Conservation (phyloP, 2,888 invertebrate genomes). For the Drosophila prolongata region DNA sequence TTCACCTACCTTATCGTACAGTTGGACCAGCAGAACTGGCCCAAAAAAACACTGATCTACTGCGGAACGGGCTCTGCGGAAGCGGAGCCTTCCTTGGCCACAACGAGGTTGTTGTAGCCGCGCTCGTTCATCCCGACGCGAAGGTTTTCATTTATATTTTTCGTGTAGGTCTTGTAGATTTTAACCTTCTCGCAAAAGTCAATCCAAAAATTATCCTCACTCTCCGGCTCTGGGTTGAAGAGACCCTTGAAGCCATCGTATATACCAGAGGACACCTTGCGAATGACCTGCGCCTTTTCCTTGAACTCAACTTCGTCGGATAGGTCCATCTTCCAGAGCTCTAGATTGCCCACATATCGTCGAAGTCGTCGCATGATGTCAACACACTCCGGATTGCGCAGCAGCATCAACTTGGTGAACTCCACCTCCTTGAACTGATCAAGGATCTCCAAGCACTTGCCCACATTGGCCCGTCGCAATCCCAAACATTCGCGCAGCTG, state of each 20-base stretch:
- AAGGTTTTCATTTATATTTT: conserved; percentile 85
- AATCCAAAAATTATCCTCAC: conserved; percentile 89
- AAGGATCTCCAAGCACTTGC: conserved; percentile 89
- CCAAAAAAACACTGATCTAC: conserved; percentile 16
- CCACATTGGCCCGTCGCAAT: conserved; percentile 87
- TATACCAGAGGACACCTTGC: conserved; percentile 88
- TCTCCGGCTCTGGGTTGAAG: conserved; percentile 86
- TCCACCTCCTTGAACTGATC: conserved; percentile 86
- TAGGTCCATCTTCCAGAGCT: conserved; percentile 88
- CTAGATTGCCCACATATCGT: conserved; percentile 91
- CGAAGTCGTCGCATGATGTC: conserved; percentile 91
- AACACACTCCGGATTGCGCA: conserved; percentile 92
- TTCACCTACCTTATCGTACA: conserved; percentile 15
- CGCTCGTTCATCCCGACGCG: conserved; percentile 79
- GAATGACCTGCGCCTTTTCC: conserved; percentile 88
- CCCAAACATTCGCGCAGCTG: conserved; percentile 83
- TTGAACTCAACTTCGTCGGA: conserved; percentile 88
- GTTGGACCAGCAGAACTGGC: neutral
- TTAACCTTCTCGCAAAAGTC: conserved; percentile 89
- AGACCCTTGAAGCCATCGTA: conserved; percentile 85
- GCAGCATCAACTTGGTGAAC: conserved; percentile 89
- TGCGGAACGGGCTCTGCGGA: conserved; percentile 22
- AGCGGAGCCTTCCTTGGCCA: conserved; percentile 47
- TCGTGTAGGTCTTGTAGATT: conserved; percentile 88
- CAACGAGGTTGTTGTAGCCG: conserved; percentile 70